Conservation (phyloP, 1,140 invertebrate genomes). For the Gonioctena quinquepunctata region DNA sequence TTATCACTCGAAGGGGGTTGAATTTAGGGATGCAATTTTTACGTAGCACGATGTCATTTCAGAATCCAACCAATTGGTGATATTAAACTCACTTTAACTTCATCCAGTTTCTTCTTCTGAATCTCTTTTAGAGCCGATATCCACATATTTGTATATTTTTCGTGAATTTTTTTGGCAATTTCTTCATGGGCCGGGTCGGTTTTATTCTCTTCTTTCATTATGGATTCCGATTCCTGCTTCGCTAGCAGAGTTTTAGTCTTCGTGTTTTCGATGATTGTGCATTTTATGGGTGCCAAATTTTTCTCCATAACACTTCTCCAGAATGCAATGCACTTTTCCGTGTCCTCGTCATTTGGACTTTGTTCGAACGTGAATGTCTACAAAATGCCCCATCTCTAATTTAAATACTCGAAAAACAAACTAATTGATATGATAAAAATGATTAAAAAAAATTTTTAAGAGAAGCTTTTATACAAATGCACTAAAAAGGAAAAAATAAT, state of each 20-base stretch:
- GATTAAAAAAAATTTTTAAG: no score
- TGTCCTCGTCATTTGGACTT: conserved; percentile 24
- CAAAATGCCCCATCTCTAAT: not conserved
- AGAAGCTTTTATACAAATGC: no score
- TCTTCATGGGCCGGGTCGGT: not conserved
- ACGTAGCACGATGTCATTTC: no score
- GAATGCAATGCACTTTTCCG: conserved; percentile 38
- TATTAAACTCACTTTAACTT: conserved; percentile 26
- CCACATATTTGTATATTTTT: conserved; percentile 24
- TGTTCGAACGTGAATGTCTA: conserved; percentile 38
- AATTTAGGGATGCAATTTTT: no score
- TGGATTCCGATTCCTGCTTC: not conserved
- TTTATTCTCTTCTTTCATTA: conserved; percentile 8
- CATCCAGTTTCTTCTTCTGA: conserved; percentile 30
- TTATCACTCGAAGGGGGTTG: no score
- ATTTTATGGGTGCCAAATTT: conserved; percentile 39
- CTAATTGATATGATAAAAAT: not conserved
- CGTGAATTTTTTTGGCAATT: not conserved
- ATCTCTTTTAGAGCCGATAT: conserved; percentile 29
- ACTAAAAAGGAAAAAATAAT: no score
- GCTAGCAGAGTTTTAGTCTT: not conserved
- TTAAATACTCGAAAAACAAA: not conserved
- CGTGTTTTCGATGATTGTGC: conserved; percentile 28
- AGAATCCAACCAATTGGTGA: no score
- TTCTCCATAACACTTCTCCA: conserved; percentile 38